These are phyloP conservation scores for Microtus pennsylvanicus DNA, from an alignment of 2,113 vertebrate species.

Conservation along the genomic window DNA sequence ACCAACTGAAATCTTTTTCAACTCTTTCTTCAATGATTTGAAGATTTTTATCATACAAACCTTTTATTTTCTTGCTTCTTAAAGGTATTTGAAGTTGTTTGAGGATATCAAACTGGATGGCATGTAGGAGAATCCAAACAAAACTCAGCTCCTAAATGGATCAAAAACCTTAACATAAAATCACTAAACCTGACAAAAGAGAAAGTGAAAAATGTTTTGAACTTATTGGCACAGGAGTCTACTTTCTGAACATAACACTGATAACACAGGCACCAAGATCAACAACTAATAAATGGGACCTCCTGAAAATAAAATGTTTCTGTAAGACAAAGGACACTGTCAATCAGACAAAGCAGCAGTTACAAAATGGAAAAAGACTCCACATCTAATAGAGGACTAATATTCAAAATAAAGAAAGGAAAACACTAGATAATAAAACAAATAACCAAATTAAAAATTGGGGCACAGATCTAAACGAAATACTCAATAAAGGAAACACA, in stretches of 20 bases:
- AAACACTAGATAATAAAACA: background rate
- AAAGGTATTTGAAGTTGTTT: background rate
- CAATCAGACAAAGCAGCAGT: background rate
- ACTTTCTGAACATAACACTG: background rate
- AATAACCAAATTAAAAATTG: background rate
- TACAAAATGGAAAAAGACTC: background rate
- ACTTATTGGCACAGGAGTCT: background rate
- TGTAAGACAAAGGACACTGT: background rate
- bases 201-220: background rate
- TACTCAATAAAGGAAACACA: background rate
- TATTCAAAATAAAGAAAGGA: background rate
- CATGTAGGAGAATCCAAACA: background rate
- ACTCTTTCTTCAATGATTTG: background rate
- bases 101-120: background rate
- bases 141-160: background rate
- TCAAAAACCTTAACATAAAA: background rate
- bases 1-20: background rate
- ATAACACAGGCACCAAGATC: background rate
- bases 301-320: background rate
- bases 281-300: background rate
- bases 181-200: background rate
- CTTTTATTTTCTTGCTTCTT: background rate
- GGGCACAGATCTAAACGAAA: background rate
- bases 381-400: background rate
- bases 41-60: background rate